These are phyloP conservation scores for Macquaria australasica DNA, from an alignment of 2,113 vertebrate genomes.

Conservation along the genomic window DNA sequence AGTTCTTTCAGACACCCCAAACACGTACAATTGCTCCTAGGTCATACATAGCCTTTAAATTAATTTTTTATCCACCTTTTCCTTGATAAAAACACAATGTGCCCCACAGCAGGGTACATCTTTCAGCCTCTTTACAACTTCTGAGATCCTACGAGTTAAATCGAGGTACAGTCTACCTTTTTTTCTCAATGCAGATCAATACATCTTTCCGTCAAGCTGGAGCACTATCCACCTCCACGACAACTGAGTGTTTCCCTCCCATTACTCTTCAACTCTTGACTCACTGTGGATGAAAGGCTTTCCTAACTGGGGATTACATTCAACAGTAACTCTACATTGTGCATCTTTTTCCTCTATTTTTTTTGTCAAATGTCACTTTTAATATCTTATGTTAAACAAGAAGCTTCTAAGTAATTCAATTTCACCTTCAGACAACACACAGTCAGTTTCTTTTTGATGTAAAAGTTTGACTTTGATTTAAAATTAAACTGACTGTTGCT, in stretches of 20 bases:
- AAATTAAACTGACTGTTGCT: conserved; percentile 8
- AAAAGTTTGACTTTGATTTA: neutral
- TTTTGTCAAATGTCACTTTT: neutral
- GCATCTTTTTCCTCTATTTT: neutral
- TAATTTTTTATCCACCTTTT: neutral
- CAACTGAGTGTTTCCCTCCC: conserved; percentile 11
- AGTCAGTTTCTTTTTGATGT: no score
- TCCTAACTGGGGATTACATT: conserved; percentile 17
- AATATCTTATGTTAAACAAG: neutral
- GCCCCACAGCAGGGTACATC: neutral
- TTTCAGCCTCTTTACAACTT: neutral
- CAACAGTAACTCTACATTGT: neutral
- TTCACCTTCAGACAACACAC: conserved; percentile 14
- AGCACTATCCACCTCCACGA: conserved; percentile 50
- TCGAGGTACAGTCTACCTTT: conserved; percentile 5
- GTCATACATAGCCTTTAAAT: neutral
- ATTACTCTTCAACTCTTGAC: conserved; percentile 21
- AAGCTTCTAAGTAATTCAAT: neutral
- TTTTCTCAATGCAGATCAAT: conserved; percentile 52
- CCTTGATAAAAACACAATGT: neutral
- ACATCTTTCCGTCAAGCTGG: conserved; percentile 28
- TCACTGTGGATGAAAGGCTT: conserved; percentile 41
- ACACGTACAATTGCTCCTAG: neutral
- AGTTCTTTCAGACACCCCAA: neutral
- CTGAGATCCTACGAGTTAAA: neutral